Conservation (phyloP, 2,113 vertebrate genomes). For the Misgurnus anguillicaudatus region DNA sequence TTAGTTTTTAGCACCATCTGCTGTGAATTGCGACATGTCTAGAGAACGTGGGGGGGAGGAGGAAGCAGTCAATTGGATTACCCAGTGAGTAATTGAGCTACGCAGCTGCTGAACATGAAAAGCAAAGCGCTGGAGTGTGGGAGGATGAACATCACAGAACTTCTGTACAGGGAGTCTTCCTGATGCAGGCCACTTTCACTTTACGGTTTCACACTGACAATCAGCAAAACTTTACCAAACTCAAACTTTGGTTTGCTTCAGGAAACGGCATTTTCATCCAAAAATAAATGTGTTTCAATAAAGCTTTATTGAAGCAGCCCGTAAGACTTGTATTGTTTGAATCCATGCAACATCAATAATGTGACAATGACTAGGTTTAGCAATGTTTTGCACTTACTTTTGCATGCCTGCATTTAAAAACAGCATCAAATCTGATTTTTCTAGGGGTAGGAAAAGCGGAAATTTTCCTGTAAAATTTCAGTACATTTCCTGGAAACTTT, state of each 20-base stretch:
- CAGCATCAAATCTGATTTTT: too few species aligned
- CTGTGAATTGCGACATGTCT: slow-evolving; percentile 66
- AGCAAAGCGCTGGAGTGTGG: slow-evolving; percentile 39
- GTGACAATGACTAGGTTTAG: too few species aligned
- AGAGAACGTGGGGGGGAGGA: slow-evolving; percentile 58
- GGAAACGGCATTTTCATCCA: neutral
- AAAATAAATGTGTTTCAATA: neutral
- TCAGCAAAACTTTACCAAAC: neutral
- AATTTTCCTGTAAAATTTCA: too few species aligned
- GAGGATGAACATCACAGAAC: slow-evolving; percentile 26
- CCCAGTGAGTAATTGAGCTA: slow-evolving; percentile 50
- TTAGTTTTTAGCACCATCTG: slow-evolving; percentile 74
- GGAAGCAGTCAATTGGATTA: slow-evolving; percentile 57
- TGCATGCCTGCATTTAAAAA: too few species aligned
- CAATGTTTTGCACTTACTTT: too few species aligned
- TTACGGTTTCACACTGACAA: neutral
- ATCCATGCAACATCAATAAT: too few species aligned
- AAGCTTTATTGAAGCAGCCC: neutral
- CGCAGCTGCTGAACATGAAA: slow-evolving; percentile 54
- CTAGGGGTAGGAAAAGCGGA: too few species aligned
- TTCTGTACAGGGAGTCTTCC: slow-evolving; percentile 23
- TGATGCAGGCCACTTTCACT: neutral
- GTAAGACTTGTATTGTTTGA: neutral
- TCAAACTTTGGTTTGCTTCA: neutral
- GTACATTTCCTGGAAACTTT: too few species aligned